phyloP scores from a whole-genome alignment of 2,113 vertebrate species.

The Canis aureus region DNA sequence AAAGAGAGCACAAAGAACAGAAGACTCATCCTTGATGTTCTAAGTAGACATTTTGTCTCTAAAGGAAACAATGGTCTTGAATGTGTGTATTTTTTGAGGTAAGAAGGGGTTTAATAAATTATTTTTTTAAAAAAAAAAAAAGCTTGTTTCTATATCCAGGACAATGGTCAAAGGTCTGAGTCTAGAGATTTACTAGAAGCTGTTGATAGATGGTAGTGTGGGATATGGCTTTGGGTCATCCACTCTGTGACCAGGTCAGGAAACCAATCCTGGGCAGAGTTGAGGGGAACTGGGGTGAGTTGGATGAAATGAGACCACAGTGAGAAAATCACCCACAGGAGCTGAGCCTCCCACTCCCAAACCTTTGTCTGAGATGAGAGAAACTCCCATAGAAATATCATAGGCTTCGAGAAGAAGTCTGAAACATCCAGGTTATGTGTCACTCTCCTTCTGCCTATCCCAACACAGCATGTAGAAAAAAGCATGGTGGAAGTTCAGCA shows the following conservation, averaged over 20 bases:
- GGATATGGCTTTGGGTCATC: accelerated
- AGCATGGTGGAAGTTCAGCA: accelerated
- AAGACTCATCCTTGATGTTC: not conserved
- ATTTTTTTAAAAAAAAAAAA: too few species aligned
- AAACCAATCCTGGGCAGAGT: accelerated
- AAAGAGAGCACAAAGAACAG: not conserved
- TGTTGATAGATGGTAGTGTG: not conserved
- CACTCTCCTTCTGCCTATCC: accelerated
- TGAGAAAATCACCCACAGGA: too few species aligned
- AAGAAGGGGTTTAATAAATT: not conserved
- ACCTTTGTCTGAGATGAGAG: not conserved
- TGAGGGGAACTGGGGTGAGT: too few species aligned
- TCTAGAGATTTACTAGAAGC: accelerated
- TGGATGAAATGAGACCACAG: accelerated
- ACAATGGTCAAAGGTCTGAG: not conserved
- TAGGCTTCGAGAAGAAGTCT: not conserved
- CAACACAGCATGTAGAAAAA: accelerated
- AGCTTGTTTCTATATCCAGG: not conserved
- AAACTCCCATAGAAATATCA: not conserved
- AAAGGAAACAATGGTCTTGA: not conserved
- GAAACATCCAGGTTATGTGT: accelerated
- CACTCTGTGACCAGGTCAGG: not conserved
- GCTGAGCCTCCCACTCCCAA: accelerated
- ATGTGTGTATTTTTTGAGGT: not conserved
- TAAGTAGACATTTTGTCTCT: not conserved